phyloP scores from a whole-genome alignment of 2,113 vertebrate genomes.

The Elachura formosa region DNA sequence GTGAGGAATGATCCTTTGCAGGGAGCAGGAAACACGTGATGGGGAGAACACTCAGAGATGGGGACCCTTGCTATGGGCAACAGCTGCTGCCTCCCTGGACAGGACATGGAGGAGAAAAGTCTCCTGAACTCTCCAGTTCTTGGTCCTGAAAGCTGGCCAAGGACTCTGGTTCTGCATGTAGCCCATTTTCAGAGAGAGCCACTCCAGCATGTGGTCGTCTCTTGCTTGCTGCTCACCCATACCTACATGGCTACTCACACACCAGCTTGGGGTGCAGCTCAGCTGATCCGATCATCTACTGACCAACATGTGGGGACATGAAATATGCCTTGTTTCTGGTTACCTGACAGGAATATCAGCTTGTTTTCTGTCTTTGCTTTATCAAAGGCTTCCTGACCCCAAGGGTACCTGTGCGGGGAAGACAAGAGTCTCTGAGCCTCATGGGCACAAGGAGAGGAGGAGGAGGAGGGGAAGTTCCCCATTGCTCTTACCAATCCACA shows the following conservation, averaged over 20 bases:
- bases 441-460: accelerated
- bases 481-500: constrained; percentile 84
- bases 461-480: neutral
- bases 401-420: constrained; percentile 79
- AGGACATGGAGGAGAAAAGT: neutral
- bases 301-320: accelerated
- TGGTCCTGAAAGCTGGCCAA: neutral
- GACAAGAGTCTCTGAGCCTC: neutral
- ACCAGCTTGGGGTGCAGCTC: neutral
- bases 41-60: neutral
- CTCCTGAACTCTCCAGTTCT: neutral
- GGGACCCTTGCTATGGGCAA: neutral
- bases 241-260: neutral
- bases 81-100: neutral
- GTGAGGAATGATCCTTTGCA: neutral
- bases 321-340: neutral
- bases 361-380: constrained; percentile 89
- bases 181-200: neutral
- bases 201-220: accelerated
- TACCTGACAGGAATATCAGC: constrained; percentile 92
- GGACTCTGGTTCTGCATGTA: neutral
- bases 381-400: constrained; percentile 91
- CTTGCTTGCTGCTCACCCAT: neutral
- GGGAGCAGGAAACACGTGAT: accelerated
- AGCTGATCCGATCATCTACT: neutral